These are phyloP conservation scores for Caenorhabditis inopinata DNA, from an alignment of 1,140 invertebrate genomes.

Conservation along the genomic window DNA sequence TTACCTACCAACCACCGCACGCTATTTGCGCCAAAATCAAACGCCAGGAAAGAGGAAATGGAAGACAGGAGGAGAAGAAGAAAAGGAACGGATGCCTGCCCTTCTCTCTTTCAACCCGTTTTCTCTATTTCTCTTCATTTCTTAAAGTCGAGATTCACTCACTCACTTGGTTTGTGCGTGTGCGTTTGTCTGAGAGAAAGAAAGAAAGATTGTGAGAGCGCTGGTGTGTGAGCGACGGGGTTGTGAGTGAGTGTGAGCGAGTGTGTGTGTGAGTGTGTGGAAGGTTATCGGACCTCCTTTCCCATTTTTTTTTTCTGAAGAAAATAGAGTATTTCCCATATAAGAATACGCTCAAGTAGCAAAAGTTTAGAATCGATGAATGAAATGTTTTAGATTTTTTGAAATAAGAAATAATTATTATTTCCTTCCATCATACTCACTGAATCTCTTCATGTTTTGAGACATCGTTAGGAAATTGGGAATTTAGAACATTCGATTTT, in stretches of 20 bases:
- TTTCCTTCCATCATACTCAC: no score
- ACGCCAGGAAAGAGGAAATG: neutral
- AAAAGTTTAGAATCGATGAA: no score
- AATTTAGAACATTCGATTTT: no score
- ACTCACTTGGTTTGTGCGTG: neutral
- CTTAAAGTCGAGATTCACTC: neutral
- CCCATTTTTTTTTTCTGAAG: neutral
- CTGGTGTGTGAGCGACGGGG: neutral
- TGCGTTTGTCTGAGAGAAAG: neutral
- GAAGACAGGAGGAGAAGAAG: neutral
- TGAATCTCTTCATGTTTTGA: no score
- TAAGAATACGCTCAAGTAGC: no score
- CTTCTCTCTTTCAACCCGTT: neutral
- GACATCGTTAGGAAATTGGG: no score
- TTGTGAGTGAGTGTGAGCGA: neutral
- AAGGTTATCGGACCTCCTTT: neutral
- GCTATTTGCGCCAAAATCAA: neutral
- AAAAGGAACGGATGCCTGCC: neutral
- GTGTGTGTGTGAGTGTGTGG: neutral
- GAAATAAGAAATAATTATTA: no score
- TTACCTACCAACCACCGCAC: neutral
- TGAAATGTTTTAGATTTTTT: no score
- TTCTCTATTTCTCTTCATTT: neutral
- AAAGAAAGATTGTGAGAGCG: conserved; percentile 1
- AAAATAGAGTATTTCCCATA: no score